phyloP scores from a whole-genome alignment of 2,888 invertebrate genomes.

The Cheilosia scutellata region DNA sequence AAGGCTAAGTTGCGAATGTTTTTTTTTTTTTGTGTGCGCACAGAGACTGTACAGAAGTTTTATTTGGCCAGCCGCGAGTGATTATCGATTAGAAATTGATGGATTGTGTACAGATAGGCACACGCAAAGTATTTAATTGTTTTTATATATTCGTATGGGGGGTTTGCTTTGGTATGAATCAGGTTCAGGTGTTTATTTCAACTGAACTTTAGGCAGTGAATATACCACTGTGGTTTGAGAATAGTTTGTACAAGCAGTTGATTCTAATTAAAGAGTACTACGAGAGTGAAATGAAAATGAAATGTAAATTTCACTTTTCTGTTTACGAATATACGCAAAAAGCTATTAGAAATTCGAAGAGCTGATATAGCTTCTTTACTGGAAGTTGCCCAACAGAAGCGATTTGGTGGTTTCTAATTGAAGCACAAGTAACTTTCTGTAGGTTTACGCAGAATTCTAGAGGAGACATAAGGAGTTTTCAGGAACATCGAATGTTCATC shows the following conservation, averaged over 20 bases:
- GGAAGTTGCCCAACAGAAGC: too few species aligned
- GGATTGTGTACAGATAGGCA: background rate
- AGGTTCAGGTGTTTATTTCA: background rate
- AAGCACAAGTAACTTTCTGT: too few species aligned
- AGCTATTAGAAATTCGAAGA: too few species aligned
- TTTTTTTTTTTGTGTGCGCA: background rate
- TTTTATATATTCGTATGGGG: background rate
- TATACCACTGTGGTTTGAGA: conserved; percentile 7
- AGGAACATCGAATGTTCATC: too few species aligned
- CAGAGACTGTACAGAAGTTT: background rate
- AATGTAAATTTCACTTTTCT: too few species aligned
- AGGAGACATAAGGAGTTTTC: too few species aligned
- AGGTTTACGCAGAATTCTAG: too few species aligned
- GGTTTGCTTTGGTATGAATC: conserved; percentile 17
- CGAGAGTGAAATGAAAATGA: too few species aligned
- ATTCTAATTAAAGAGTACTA: background rate
- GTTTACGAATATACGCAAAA: too few species aligned
- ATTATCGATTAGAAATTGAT: conserved; percentile 16
- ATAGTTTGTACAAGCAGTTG: background rate
- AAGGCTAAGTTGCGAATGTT: conserved; percentile 17
- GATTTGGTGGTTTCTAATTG: too few species aligned
- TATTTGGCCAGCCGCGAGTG: background rate
- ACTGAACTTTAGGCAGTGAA: conserved; percentile 24
- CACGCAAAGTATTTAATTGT: conserved; percentile 3
- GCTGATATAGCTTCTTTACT: too few species aligned